Evolutionary conservation across 1,140 invertebrate genomes (phyloP).

Genomic region (Formica selysi): DNA sequence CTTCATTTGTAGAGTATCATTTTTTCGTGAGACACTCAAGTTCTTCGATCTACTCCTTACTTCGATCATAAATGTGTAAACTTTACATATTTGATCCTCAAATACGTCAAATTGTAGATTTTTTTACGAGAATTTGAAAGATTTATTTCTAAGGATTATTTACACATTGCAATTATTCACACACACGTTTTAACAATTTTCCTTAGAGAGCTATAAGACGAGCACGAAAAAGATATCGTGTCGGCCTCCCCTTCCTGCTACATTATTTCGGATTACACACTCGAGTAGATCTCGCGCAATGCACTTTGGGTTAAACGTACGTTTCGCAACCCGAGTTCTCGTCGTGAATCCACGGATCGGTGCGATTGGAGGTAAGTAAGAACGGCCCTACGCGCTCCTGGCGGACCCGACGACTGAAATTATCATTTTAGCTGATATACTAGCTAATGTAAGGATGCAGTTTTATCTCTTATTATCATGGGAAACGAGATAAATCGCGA

Average conservation of each 20-base stretch:
- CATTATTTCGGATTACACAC: background rate
- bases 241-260: background rate
- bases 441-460: constrained; percentile 87
- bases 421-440: constrained; percentile 87
- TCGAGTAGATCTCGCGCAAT: background rate
- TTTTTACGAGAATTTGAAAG: background rate
- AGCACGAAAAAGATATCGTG: background rate
- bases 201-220: background rate
- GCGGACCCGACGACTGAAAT: constrained; percentile 85
- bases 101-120: no score
- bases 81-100: background rate
- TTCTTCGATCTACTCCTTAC: background rate
- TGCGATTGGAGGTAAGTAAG: constrained; percentile 53
- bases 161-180: constrained; percentile 4
- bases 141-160: constrained; percentile 8
- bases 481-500: constrained; percentile 87
- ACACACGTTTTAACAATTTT: constrained; percentile 1
- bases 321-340: background rate
- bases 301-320: background rate
- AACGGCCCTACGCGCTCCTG: constrained; percentile 83
- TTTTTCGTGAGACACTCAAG: background rate
- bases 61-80: constrained; percentile 17
- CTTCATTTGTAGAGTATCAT: background rate
- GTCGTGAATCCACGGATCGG: constrained; percentile 6
- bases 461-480: constrained; percentile 88